phyloP scores from a whole-genome alignment of 2,797 vertebrate genomes.

The Neosilurus mollespiculum region DNA sequence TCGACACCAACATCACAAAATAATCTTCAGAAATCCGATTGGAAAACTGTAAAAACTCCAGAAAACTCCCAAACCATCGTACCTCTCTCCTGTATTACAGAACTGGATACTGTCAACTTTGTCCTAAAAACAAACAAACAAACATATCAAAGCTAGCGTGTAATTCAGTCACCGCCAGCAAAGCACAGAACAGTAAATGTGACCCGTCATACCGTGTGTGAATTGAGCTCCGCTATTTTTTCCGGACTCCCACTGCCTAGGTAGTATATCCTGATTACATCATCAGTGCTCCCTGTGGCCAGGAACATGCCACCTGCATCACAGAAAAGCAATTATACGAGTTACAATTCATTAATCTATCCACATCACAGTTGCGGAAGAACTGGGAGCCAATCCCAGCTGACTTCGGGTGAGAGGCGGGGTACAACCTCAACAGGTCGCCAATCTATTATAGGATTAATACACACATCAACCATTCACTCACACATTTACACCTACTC shows the following conservation, averaged over 20 bases:
- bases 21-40: neutral
- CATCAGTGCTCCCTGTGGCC: constrained; percentile 96
- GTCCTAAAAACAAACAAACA: constrained; percentile 74
- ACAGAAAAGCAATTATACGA: neutral
- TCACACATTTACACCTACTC: no score
- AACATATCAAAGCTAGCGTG: neutral
- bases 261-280: constrained; percentile 97
- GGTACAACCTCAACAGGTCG: no score
- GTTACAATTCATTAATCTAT: neutral
- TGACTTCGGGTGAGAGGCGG: no score
- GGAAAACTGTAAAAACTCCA: neutral
- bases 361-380: no score
- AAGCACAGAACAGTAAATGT: neutral
- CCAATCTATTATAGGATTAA: no score
- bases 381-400: no score
- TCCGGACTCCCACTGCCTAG: constrained; percentile 89
- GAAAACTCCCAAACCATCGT: constrained; percentile 41
- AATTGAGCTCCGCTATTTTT: constrained; percentile 92
- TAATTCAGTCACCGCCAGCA: neutral
- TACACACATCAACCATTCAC: no score
- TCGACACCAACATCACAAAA: neutral
- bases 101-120: constrained; percentile 99
- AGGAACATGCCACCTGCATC: constrained; percentile 93
- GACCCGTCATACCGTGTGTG: constrained; percentile 83
- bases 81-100: constrained; percentile 92